phyloP scores from a whole-genome alignment of 2,888 invertebrate species.

The Eupithecia subfuscata region DNA sequence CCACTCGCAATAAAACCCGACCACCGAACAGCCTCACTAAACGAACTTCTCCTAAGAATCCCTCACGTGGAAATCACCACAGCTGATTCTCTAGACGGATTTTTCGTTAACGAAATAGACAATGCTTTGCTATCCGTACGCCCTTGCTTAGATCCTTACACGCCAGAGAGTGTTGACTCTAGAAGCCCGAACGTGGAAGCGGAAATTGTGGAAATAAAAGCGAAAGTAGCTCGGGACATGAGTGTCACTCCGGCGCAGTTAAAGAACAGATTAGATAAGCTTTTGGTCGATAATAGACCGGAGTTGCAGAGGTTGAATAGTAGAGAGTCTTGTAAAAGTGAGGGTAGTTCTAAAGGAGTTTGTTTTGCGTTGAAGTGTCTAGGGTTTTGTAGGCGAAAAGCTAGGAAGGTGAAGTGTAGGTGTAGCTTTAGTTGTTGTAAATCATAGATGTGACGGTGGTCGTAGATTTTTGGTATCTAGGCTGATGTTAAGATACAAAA shows the following conservation, averaged over 20 bases:
- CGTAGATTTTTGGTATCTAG: neutral
- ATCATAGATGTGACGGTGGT: slow-evolving; percentile 25
- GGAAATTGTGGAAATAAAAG: slow-evolving; percentile 54
- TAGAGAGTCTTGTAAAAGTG: slow-evolving; percentile 73
- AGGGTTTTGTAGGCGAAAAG: slow-evolving; percentile 72
- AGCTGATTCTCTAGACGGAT: slow-evolving; percentile 74
- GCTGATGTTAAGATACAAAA: neutral
- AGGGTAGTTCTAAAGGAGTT: slow-evolving; percentile 64
- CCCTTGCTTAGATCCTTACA: slow-evolving; percentile 88
- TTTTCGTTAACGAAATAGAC: slow-evolving; percentile 83
- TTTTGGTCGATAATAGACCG: slow-evolving; percentile 62
- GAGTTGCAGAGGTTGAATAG: slow-evolving; percentile 69
- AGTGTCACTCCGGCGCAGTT: slow-evolving; percentile 86
- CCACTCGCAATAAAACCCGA: slow-evolving; percentile 48
- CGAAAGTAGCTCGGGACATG: slow-evolving; percentile 62
- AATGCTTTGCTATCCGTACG: slow-evolving; percentile 71
- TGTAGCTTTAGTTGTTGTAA: slow-evolving; percentile 69
- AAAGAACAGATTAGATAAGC: slow-evolving; percentile 84
- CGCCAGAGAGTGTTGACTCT: slow-evolving; percentile 92
- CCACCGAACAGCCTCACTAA: slow-evolving; percentile 67
- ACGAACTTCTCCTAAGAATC: slow-evolving; percentile 67
- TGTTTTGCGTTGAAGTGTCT: slow-evolving; percentile 75
- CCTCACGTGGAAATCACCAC: slow-evolving; percentile 81
- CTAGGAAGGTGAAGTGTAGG: slow-evolving; percentile 64
- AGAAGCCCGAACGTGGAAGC: slow-evolving; percentile 86